Evolutionary conservation across 2,888 invertebrate species (phyloP).

Genomic region (Mesoligia furuncula): DNA sequence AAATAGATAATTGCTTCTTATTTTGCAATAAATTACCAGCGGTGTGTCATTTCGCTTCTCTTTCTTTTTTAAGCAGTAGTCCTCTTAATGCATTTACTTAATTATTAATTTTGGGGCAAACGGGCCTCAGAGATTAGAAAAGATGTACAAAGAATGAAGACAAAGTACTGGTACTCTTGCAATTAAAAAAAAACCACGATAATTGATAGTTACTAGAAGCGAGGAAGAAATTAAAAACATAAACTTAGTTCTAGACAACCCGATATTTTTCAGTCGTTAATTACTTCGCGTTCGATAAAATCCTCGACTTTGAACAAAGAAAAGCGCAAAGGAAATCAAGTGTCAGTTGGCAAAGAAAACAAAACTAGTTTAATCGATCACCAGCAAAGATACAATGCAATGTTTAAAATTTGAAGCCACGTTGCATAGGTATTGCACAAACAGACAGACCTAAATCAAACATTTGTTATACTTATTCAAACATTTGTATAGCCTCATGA

Average conservation of each 20-base stretch:
- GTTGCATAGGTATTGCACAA: neutral
- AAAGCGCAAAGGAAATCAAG: conserved; percentile 36
- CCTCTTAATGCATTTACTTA: neutral
- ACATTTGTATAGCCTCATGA: conserved; percentile 32
- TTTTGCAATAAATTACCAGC: no score
- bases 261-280: conserved; percentile 19
- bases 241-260: neutral
- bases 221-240: neutral
- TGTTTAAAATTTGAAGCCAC: conserved; percentile 11
- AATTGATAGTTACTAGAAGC: neutral
- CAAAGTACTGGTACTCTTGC: neutral
- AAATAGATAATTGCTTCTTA: no score
- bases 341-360: conserved; percentile 32
- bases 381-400: conserved; percentile 14
- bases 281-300: conserved; percentile 29
- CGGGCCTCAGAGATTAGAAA: neutral
- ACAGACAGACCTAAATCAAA: conserved; percentile 20
- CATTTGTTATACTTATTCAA: conserved; percentile 35
- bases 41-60: no score
- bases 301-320: conserved; percentile 5
- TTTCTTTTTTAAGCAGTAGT: no score
- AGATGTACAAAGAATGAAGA: neutral
- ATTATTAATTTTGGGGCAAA: neutral
- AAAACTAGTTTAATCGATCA: conserved; percentile 30
- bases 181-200: neutral